Evolutionary conservation across 2,888 invertebrate species (phyloP), one percentile per base, ranked within the genome.

Genomic region (Drosophila meridionalis): DNA sequence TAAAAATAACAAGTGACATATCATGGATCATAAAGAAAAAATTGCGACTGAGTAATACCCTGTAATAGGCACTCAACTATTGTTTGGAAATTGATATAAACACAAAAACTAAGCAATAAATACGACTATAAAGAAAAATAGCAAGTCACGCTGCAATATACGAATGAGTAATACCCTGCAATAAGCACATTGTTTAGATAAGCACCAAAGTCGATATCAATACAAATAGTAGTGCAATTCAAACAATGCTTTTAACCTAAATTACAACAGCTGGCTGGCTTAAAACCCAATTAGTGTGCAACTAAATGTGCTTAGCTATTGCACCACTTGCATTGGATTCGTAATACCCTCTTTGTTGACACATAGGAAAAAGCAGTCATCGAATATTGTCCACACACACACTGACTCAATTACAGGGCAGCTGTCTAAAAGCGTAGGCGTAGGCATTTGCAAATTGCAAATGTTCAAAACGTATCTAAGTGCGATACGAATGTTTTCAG

Each of bases 381-480:
- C 11, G 8, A 5, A 26, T 20, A 20, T 20, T 20, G 20, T 28
- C n/a, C 7, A 36, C 38, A 14, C 38, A 42, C 42, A 20, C 20
- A 52, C 28, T 28, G 38, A 38, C 30, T 53, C 50, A 62, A 48
- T 40, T 57, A 42, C 32, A 42, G 53, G 53, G 42, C 53, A 53
- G 47, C 38, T 45, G 45, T 26, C 42, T 32, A 28, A 40, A 65
- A 30, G 14, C 30, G 40, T 61, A 12, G 47, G 47, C 36, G 55
- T 28, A 45, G 62, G 36, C 36, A 36, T 26, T 36, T 38, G 36
- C 58, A 64, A 64, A 63, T 58, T 56, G 59, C 26, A 34, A 58
- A 58, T 59, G 68, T 20, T 38, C 36, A 67, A 58, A 34, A 34
- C 20, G 11, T 68, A 55, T 73, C 68, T 47, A 47, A 57, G 30